Evolutionary conservation across 1,140 invertebrate genomes (phyloP).

Genomic region (Melanaphis sacchari): DNA sequence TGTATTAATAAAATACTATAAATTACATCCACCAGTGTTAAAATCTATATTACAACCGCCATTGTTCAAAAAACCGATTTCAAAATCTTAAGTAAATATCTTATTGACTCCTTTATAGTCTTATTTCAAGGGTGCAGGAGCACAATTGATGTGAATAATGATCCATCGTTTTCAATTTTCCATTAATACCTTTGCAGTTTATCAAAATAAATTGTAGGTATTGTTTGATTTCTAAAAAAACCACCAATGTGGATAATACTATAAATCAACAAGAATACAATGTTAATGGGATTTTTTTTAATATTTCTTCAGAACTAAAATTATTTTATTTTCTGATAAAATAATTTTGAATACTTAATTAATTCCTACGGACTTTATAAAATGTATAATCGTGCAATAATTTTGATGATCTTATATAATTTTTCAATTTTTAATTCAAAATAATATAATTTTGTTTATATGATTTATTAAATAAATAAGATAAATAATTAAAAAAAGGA

Average conservation of each 20-base stretch:
- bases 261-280: neutral
- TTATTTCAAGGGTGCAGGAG: neutral
- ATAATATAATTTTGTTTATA: neutral
- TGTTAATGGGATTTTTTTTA: neutral
- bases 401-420: neutral
- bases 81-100: constrained; percentile 44
- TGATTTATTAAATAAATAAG: neutral
- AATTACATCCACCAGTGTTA: neutral
- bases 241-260: neutral
- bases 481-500: neutral
- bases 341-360: neutral
- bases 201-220: constrained; percentile 16
- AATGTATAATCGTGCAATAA: neutral
- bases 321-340: neutral
- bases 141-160: neutral
- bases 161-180: neutral
- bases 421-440: neutral
- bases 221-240: neutral
- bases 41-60: neutral
- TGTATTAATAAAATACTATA: constrained; percentile 24
- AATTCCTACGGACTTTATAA: neutral
- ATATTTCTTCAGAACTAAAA: neutral
- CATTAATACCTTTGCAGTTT: neutral
- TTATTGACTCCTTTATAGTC: neutral
- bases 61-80: constrained; percentile 26